Base-by-base conservation (phyloP, 1,140 invertebrate genomes). In the Potamilus streckersoni region DNA sequence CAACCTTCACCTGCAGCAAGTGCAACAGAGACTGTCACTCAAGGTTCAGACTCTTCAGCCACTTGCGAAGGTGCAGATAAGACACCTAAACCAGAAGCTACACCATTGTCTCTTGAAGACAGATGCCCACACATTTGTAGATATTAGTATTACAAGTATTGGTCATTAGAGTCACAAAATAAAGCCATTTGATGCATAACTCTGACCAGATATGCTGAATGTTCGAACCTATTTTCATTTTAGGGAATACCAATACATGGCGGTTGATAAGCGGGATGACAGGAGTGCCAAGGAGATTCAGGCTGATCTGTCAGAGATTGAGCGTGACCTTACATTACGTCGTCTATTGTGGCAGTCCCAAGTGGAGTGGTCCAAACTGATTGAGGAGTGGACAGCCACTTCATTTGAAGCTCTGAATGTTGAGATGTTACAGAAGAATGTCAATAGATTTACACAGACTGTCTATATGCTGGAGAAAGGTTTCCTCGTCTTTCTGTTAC, bases 381-480 rank as follows among this genome's bases (percentile, higher is more conserved):
- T 87, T 14, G 80, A 83, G 27, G 86, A 88, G 55, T 90, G 87
- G 87, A 88, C 83, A 4, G 80, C 80, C n/a, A 85, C 85, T 20
- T 61, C 84, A n/a, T 88, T 90, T 79, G 88, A 89, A 77, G 78
- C 82, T n/a, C 75, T 90, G 20, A 82, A 87, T 78, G 88, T 90
- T 14, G 88, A 89, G 68, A 80, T 71, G 16, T 74, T 90, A 20
- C 89, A 89, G 84, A 89, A 90, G 79, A 85, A 86, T 82, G 88
- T 90, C 19, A 89, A 86, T 75, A 81, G 87, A 74, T 88, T 89
- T 73, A 89, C 85, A 56, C 89, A 90, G 79, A 90, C 89, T 38
- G 84, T 90, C 3, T 89, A 86, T 71, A 86, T 90, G 85, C 76
- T 90, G 27, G 88, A 90, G 72, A 90, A 90, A 88, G 88, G 88